Base-by-base conservation (phyloP, 2,797 vertebrate genomes). In the Rhinogobio ventralis region DNA sequence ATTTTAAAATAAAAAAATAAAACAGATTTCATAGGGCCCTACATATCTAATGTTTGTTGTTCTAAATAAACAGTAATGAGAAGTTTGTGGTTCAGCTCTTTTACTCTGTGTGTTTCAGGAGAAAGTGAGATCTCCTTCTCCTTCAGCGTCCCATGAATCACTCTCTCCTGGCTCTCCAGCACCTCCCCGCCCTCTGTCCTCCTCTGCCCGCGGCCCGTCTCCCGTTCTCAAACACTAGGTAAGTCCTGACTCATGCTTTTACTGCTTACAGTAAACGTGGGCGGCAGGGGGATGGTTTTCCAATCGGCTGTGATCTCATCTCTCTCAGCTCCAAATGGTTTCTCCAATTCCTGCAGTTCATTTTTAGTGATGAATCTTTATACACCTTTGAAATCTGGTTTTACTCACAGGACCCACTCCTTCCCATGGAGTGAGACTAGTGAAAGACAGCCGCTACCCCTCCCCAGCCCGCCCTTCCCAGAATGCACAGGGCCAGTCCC, bases 401-500 rank as follows among this genome's bases (percentile, higher is more conserved):
- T 42, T 51, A 28, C 69, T 77, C 39, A 4, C 89, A 96, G 95
- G 83, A 95, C 95, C 0, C 95, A 96, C 88, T 96, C 95, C 86
- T 94, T 94, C 89, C 94, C 94, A 1, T 94, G 96, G 64, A 96
- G 94, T 7, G 95, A 94, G 11, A 94, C 94, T 5, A 94, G 95
- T 71, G 95, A 95, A 91, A 95, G 95, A 94, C 93, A 94, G 86
- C 94, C 94, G 2, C 93, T 95, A 45, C 95, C 95, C 20, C 95
- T 95, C 55, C 94, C 93, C 78, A 94, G 51, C 92, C 0, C 67
- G 60, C 88, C 87, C 85, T 83, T 74, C 80, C 79, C 88, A 83
- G 79, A 84, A 87, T 62, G 72, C 75, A 82, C 45, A 17, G 82
- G 84, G 82, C 78, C 86, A 60, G 73, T 79, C 86, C 84, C 94